A percentile compares a stretch with the other conserved stretches of the same genome.
Evolutionary conservation across 2,888 invertebrate species (phyloP).

Genomic region (Marronus borbonicus): DNA sequence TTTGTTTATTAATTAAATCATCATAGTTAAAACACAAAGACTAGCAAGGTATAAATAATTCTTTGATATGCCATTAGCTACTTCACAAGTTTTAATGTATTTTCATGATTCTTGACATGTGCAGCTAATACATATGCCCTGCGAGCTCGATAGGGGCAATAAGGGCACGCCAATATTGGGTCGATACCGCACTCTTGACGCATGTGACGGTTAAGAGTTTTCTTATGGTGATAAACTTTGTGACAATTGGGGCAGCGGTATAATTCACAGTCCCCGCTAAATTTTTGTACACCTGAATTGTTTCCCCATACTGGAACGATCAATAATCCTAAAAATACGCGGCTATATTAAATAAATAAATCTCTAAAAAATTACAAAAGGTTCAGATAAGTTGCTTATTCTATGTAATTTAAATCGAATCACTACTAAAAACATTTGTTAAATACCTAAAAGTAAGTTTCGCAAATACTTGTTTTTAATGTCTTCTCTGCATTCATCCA

Average conservation of each 20-base stretch:
- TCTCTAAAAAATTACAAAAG: neutral
- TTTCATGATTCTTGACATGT: slow-evolving; percentile 64
- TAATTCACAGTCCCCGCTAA: slow-evolving; percentile 66
- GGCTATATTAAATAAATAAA: slow-evolving; percentile 10
- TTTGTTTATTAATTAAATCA: neutral
- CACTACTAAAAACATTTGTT: too few species aligned
- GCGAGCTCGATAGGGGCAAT: slow-evolving; percentile 82
- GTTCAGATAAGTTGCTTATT: too few species aligned
- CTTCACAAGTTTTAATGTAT: slow-evolving; percentile 3
- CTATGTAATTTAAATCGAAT: too few species aligned
- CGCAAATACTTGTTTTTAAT: too few species aligned
- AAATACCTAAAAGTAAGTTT: too few species aligned
- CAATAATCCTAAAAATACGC: slow-evolving; percentile 47
- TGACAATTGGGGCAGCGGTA: slow-evolving; percentile 70
- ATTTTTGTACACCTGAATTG: slow-evolving; percentile 7
- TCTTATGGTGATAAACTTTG: slow-evolving; percentile 71
- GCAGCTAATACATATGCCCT: slow-evolving; percentile 71
- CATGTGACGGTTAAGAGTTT: slow-evolving; percentile 71
- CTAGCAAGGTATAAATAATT: too few species aligned
- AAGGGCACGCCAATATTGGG: slow-evolving; percentile 67
- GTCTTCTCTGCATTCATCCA: too few species aligned
- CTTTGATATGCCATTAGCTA: neutral
- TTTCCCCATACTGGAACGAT: slow-evolving; percentile 43
- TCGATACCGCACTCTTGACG: slow-evolving; percentile 73
- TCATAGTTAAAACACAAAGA: too few species aligned